Evolutionary conservation across 1,140 invertebrate genomes (phyloP).

Genomic region (Diorhabda sublineata): DNA sequence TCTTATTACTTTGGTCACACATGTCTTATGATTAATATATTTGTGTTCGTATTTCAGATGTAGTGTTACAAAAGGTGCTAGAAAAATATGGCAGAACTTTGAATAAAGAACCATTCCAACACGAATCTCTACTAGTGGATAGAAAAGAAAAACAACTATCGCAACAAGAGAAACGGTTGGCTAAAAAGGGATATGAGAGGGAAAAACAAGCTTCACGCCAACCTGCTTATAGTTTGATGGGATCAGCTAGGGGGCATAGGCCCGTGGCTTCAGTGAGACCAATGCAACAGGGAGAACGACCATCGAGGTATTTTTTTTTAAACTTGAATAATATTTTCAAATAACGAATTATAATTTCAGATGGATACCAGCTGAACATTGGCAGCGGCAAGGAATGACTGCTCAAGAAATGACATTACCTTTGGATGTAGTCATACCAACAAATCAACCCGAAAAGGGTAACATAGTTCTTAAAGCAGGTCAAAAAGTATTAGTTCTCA

Average conservation of each 20-base stretch:
- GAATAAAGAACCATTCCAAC: conserved; percentile 90
- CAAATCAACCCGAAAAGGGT: conserved; percentile 79
- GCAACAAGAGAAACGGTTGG: conserved; percentile 89
- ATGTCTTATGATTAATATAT: too few species aligned
- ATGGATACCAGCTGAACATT: conserved; percentile 83
- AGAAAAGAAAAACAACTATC: conserved; percentile 93
- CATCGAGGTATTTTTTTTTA: conserved; percentile 14
- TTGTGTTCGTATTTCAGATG: conserved; percentile 52
- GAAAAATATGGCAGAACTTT: conserved; percentile 65
- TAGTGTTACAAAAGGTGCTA: conserved; percentile 69
- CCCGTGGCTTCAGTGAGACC: conserved; percentile 53
- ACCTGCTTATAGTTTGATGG: conserved; percentile 55
- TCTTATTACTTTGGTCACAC: too few species aligned
- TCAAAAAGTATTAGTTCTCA: conserved; percentile 88
- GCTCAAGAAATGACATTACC: conserved; percentile 91
- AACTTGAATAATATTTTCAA: neutral
- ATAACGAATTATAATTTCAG: conserved; percentile 4
- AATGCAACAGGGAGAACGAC: conserved; percentile 25
- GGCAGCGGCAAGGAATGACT: conserved; percentile 88
- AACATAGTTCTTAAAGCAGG: conserved; percentile 87
- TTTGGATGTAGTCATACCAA: conserved; percentile 90
- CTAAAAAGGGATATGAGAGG: conserved; percentile 88
- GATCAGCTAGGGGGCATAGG: conserved; percentile 52
- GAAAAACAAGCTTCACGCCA: conserved; percentile 83
- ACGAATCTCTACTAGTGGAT: conserved; percentile 94